Evolutionary conservation across 2,113 vertebrate genomes (phyloP).

Genomic region (Felis catus): F.catus_Fca126_mat1.0 CM031417.1:75704001-75704500

Average conservation of each 20-base stretch:
- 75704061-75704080: neutral
- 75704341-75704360: neutral
- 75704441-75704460: neutral
- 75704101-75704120: neutral
- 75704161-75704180: neutral
- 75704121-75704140: neutral
- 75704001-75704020: neutral
- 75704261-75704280: neutral
- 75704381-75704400: neutral
- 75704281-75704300: neutral
- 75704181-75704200: neutral
- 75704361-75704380: neutral
- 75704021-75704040: neutral
- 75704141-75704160: neutral
- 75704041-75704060: neutral
- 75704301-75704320: too few species aligned
- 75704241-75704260: neutral
- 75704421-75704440: neutral
- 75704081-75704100: neutral
- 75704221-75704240: neutral
- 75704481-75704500: neutral
- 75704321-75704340: too few species aligned
- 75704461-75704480: neutral
- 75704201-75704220: neutral
- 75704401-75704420: neutral